A percentile compares a stretch with the other conserved stretches of the same genome.
phyloP scores from a whole-genome alignment of 2,113 vertebrate genomes.

The Conger conger region DNA sequence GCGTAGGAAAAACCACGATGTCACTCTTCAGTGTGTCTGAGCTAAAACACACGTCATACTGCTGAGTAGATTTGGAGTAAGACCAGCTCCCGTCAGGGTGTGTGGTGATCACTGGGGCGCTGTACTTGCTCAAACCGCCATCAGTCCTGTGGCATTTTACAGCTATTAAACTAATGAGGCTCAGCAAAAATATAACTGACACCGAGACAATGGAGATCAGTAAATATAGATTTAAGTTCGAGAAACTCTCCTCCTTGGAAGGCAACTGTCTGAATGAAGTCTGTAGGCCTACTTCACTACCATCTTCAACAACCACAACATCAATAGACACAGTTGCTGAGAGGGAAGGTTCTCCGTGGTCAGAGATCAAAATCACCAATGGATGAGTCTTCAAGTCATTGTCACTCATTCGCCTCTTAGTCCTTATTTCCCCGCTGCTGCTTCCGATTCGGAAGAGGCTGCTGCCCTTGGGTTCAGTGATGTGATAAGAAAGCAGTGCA shows the following conservation, averaged over 20 bases:
- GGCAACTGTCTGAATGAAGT: slow-evolving; percentile 46
- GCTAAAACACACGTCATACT: slow-evolving; percentile 60
- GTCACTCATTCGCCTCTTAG: slow-evolving; percentile 54
- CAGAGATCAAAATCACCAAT: slow-evolving; percentile 54
- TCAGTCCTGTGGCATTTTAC: slow-evolving; percentile 50
- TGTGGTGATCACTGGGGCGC: slow-evolving; percentile 44
- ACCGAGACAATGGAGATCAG: slow-evolving; percentile 52
- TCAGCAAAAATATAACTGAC: slow-evolving; percentile 53
- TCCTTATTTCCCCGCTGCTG: slow-evolving; percentile 72
- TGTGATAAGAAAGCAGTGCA: slow-evolving; percentile 68
- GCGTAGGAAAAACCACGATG: slow-evolving; percentile 54
- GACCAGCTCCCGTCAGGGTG: slow-evolving; percentile 56
- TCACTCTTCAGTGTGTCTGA: slow-evolving; percentile 62
- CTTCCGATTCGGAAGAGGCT: slow-evolving; percentile 70
- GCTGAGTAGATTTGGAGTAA: slow-evolving; percentile 59
- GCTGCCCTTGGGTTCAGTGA: slow-evolving; percentile 66
- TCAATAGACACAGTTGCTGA: slow-evolving; percentile 57
- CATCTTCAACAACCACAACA: slow-evolving; percentile 49
- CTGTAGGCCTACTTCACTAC: slow-evolving; percentile 34
- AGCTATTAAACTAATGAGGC: slow-evolving; percentile 49
- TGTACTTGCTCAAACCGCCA: slow-evolving; percentile 39
- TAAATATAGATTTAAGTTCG: slow-evolving; percentile 51
- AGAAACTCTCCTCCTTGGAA: slow-evolving; percentile 53
- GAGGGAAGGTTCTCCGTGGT: slow-evolving; percentile 56
- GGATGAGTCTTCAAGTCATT: slow-evolving; percentile 56